phyloP scores from a whole-genome alignment of 1,140 invertebrate species.

The Zeugodacus cucurbitae region DNA sequence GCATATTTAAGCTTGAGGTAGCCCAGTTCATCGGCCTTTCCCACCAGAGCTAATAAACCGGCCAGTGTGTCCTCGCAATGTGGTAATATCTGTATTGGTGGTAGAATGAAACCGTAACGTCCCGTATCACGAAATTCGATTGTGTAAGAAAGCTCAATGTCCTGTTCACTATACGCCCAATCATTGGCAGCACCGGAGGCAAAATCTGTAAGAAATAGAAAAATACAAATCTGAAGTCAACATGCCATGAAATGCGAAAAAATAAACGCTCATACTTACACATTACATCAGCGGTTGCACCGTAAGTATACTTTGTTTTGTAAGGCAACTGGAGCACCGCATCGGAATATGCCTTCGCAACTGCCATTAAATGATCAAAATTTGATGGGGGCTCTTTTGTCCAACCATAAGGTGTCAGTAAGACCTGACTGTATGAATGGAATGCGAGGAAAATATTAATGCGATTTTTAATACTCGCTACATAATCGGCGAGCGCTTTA shows the following conservation, averaged over 20 bases:
- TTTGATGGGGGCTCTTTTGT: slow-evolving; percentile 67
- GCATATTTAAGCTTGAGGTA: slow-evolving; percentile 44
- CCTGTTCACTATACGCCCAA: slow-evolving; percentile 73
- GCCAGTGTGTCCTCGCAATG: slow-evolving; percentile 86
- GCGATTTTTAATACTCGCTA: slow-evolving; percentile 66
- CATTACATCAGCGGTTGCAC: slow-evolving; percentile 68
- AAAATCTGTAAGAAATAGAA: slow-evolving; percentile 46
- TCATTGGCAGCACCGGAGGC: slow-evolving; percentile 73
- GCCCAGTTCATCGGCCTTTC: slow-evolving; percentile 55
- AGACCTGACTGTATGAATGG: slow-evolving; percentile 68
- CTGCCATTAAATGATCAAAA: slow-evolving; percentile 68
- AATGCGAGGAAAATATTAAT: slow-evolving; percentile 71
- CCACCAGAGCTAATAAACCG: slow-evolving; percentile 79
- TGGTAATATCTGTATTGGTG: slow-evolving; percentile 82
- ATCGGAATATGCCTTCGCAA: slow-evolving; percentile 66
- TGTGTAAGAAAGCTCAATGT: slow-evolving; percentile 73
- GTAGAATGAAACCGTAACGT: slow-evolving; percentile 86
- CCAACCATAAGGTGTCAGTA: slow-evolving; percentile 69
- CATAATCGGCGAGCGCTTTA: slow-evolving; percentile 70
- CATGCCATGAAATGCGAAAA: no score
- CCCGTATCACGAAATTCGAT: slow-evolving; percentile 78
- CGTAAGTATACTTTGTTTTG: slow-evolving; percentile 68
- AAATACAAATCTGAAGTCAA: neutral
- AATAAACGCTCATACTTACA: slow-evolving; percentile 66
- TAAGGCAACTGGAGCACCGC: slow-evolving; percentile 67